These are phyloP conservation scores for Agonum fuliginosum DNA, from an alignment of 2,888 invertebrate genomes.

Conservation along the genomic window DNA sequence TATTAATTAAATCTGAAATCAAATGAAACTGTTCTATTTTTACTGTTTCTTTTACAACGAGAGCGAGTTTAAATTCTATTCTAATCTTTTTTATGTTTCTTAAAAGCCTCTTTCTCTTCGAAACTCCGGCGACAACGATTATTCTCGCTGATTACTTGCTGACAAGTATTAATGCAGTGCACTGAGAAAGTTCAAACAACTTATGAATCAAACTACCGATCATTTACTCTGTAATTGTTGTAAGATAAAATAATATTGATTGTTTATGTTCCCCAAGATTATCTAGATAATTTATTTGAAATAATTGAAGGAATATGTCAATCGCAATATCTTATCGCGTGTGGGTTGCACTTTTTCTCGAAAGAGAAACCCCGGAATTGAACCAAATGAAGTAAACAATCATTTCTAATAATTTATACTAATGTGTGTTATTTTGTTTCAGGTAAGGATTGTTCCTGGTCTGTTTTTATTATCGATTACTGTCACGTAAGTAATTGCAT, in stretches of 20 bases:
- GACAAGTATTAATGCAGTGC: constrained; percentile 33
- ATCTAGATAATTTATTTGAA: constrained; percentile 25
- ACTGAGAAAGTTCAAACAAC: constrained; percentile 29
- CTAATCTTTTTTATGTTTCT: neutral
- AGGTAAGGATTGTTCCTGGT: neutral
- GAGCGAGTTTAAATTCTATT: neutral
- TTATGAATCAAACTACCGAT: constrained; percentile 2
- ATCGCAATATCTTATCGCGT: neutral
- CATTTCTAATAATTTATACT: constrained; percentile 14
- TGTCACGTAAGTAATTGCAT: neutral
- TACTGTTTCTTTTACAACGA: no score
- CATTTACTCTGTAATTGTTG: constrained; percentile 37
- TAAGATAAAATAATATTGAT: constrained; percentile 30
- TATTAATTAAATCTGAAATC: no score
- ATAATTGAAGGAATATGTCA: constrained; percentile 17
- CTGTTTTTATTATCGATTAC: neutral
- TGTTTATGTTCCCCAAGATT: constrained; percentile 10
- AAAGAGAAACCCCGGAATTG: constrained; percentile 22
- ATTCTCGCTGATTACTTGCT: neutral
- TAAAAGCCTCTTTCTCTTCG: neutral
- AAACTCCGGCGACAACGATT: neutral
- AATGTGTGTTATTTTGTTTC: constrained; percentile 28
- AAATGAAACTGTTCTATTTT: no score
- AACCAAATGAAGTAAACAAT: neutral
- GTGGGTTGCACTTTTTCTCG: neutral